Evolutionary conservation across 2,113 vertebrate genomes (phyloP).

Genomic region (Phasianus colchicus): DNA sequence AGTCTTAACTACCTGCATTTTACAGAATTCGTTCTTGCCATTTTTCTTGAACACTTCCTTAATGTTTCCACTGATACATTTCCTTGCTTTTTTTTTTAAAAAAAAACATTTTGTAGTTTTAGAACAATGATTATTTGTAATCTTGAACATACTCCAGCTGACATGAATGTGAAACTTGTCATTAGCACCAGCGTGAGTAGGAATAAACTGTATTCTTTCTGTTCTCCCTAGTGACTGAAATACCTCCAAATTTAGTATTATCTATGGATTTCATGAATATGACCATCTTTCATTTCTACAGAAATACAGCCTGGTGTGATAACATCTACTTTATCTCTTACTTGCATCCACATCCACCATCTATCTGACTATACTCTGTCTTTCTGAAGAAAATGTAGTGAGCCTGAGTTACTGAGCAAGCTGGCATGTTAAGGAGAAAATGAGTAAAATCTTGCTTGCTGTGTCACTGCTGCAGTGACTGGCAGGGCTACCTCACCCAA

Average conservation of each 20-base stretch:
- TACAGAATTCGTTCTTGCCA: not conserved
- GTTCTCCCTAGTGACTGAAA: not conserved
- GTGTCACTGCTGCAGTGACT: accelerated
- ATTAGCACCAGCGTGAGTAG: not conserved
- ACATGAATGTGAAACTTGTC: not conserved
- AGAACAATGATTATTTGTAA: not conserved
- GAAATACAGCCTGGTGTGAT: not conserved
- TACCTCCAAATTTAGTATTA: not conserved
- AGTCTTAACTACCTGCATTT: not conserved
- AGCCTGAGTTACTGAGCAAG: not conserved
- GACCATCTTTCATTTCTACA: not conserved
- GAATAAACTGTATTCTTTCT: not conserved
- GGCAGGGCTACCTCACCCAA: not conserved
- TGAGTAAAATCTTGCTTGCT: accelerated
- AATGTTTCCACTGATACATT: not conserved
- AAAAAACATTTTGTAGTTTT: not conserved
- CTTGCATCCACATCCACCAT: not conserved
- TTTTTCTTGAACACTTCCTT: not conserved
- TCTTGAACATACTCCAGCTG: not conserved
- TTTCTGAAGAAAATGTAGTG: not conserved
- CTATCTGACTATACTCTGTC: not conserved
- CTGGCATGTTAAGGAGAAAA: accelerated
- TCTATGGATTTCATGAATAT: not conserved
- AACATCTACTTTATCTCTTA: not conserved
- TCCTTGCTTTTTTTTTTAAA: not conserved